Evolutionary conservation across 1,140 invertebrate genomes (phyloP), one percentile per base, ranked within the genome.

Genomic region (Xylocopa sonorina): DNA sequence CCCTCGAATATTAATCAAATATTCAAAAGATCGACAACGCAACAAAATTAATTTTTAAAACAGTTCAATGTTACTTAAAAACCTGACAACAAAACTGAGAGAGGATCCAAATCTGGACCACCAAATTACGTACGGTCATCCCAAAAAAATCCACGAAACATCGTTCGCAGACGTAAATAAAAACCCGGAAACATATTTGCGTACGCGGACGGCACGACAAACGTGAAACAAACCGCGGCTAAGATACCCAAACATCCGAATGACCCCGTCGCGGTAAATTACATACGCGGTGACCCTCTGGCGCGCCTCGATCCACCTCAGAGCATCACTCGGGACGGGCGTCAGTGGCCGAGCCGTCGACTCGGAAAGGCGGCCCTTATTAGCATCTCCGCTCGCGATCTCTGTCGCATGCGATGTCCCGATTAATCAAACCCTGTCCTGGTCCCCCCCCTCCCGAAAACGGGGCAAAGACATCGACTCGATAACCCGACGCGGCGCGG

Each of bases 351-450:
- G 60, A 24, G 21, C 34, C 58, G 58, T 24, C 60, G 60, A 41
- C 21, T 62, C 60, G 60, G 60, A 62, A 62, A 62, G n/a, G 60
- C 60, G n/a, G 14, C 21, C 29, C 46, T 34, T 67, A 34, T 68
- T 68, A 68, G 29, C 24, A 71, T 55, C 71, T 38, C 41, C 16
- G 29, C 6, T n/a, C 32, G 60, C 32, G 58, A 51, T 74, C 73
- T 41, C 27, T 27, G 24, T 55, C 50, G 48, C 38, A 34, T n/a
- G 21, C 24, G 21, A 43, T n/a, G 41, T 60, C 38, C 7, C 69
- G 55, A 24, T 48, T 74, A 63, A 74, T 74, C 71, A 63, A n/a
- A n/a, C n/a, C n/a, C n/a, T n/a, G 57, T 29, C n/a, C n/a, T 16
- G 55, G 57, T 21, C 27, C 4, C 68, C 27, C 27, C 4, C 68